These are phyloP conservation scores for Bellardia pandia DNA, from an alignment of 2,888 invertebrate species.

Conservation along the genomic window DNA sequence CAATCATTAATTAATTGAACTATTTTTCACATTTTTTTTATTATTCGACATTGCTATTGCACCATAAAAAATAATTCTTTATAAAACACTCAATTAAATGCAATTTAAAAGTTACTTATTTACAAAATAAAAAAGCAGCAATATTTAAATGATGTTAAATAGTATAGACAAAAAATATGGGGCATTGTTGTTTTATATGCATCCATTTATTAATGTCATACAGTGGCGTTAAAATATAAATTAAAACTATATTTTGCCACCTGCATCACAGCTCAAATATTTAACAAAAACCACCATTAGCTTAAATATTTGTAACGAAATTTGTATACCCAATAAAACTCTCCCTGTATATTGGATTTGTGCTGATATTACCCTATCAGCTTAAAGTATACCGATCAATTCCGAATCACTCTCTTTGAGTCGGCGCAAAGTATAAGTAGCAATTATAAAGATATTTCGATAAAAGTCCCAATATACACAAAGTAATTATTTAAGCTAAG, in stretches of 20 bases:
- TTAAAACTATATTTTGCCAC: background rate
- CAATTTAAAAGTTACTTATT: constrained; percentile 15
- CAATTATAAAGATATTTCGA: no score
- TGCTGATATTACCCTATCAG: no score
- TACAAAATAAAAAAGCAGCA: background rate
- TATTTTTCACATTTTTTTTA: background rate
- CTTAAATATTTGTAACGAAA: no score
- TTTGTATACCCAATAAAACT: no score
- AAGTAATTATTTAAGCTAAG: no score
- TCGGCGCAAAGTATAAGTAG: no score
- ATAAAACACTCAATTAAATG: background rate
- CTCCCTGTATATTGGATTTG: no score
- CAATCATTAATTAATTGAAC: background rate
- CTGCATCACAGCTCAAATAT: no score
- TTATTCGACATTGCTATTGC: background rate
- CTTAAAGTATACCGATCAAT: background rate
- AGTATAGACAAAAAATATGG: background rate
- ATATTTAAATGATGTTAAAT: background rate
- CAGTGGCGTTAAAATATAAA: constrained; percentile 17
- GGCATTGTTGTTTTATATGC: background rate
- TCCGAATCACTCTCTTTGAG: no score
- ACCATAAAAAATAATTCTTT: background rate
- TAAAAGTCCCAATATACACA: no score
- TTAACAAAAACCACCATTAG: no score
- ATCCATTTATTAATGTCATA: constrained; percentile 27